phyloP scores from a whole-genome alignment of 2,888 invertebrate species.

The Synergus laeviventris region DNA sequence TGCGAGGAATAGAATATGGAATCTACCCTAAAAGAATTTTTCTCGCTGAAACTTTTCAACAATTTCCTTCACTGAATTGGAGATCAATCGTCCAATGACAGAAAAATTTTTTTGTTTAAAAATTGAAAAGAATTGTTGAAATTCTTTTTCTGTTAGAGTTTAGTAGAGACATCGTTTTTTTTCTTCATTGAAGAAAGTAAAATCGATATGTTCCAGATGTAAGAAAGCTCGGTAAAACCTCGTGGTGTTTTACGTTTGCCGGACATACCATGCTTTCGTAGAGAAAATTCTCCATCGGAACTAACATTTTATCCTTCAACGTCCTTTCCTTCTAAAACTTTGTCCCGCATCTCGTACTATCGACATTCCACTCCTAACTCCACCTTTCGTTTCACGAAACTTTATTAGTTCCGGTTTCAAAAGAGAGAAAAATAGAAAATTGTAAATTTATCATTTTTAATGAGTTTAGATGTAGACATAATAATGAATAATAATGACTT shows the following conservation, averaged over 20 bases:
- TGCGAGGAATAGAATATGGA: no score
- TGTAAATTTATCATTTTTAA: background rate
- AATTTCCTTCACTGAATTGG: no score
- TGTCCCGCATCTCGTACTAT: slow-evolving; percentile 14
- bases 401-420: background rate
- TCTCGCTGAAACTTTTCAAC: no score
- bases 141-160: background rate
- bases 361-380: slow-evolving; percentile 18
- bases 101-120: no score
- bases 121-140: background rate
- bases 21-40: no score
- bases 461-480: background rate
- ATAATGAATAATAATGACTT: no score
- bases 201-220: slow-evolving; percentile 47
- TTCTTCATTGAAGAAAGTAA: slow-evolving; percentile 36
- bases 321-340: slow-evolving; percentile 43
- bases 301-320: slow-evolving; percentile 45
- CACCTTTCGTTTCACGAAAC: slow-evolving; percentile 20
- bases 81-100: no score
- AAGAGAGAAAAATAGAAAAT: background rate
- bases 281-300: slow-evolving; percentile 45
- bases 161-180: background rate
- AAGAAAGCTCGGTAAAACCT: slow-evolving; percentile 50
- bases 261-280: slow-evolving; percentile 46
- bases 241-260: slow-evolving; percentile 43